Conservation (phyloP, 2,113 vertebrate species). For the human region DNA sequence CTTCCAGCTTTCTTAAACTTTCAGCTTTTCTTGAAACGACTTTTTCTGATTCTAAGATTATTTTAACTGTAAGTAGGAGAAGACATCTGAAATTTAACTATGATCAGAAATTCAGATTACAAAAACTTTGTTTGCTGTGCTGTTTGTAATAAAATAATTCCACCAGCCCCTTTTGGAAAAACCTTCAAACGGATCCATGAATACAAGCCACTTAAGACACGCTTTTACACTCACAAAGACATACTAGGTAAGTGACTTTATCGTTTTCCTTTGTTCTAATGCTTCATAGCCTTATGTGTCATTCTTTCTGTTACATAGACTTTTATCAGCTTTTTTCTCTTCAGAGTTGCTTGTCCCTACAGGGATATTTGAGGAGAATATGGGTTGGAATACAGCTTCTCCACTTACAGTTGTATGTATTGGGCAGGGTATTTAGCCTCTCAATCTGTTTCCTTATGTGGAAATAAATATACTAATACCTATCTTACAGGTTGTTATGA, state of each 20-base stretch:
- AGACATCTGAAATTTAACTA: conserved; percentile 35
- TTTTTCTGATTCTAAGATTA: conserved; percentile 10
- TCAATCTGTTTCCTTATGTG: not conserved
- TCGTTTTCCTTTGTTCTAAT: conserved; percentile 35
- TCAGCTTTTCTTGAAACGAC: conserved; percentile 37
- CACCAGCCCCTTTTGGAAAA: conserved; percentile 66
- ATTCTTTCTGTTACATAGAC: not conserved
- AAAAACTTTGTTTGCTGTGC: conserved; percentile 81
- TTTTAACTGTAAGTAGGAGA: conserved; percentile 44
- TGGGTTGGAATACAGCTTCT: not conserved
- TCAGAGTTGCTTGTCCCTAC: conserved; percentile 11
- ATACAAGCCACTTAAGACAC: conserved; percentile 79
- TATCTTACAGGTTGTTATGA: not conserved
- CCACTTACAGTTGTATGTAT: not conserved
- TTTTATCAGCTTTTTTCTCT: not conserved
- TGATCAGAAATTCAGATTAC: conserved; percentile 77
- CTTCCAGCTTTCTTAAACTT: conserved; percentile 42
- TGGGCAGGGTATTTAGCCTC: not conserved
- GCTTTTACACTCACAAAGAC: conserved; percentile 78
- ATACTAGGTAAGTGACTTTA: conserved; percentile 77
- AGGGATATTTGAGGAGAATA: not conserved
- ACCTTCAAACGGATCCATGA: conserved; percentile 75
- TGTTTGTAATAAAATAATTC: conserved; percentile 79
- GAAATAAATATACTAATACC: not conserved
- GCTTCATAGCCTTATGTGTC: not conserved